A percentile compares a stretch with the other conserved stretches of the same genome.
Conservation (phyloP, 2,797 vertebrate species). For the Glossophaga mutica region DNA sequence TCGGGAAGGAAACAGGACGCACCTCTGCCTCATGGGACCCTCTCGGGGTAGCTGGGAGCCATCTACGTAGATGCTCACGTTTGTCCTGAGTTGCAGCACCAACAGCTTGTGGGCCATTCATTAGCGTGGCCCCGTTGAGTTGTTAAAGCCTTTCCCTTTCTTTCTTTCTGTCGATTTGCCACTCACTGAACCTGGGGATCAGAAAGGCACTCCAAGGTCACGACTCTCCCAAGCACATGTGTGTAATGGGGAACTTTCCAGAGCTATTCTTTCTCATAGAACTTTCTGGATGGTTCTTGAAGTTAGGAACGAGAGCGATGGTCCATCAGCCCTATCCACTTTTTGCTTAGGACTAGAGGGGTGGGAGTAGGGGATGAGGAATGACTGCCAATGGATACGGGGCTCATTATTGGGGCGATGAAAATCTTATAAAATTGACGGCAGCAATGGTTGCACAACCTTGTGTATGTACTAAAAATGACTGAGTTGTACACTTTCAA, state of each 20-base stretch:
- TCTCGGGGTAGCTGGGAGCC: neutral
- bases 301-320: neutral
- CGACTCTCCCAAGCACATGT: slow-evolving; percentile 34
- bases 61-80: slow-evolving; percentile 2
- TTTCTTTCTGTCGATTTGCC: slow-evolving; percentile 45
- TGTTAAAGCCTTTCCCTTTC: slow-evolving; percentile 60
- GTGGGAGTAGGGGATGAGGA: neutral
- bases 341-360: neutral
- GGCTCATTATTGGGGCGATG: neutral
- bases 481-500: neutral
- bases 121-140: slow-evolving; percentile 20
- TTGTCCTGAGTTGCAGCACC: slow-evolving; percentile 55
- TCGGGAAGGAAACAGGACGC: slow-evolving; percentile 30
- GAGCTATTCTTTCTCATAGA: slow-evolving; percentile 11
- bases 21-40: neutral
- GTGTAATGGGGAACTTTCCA: neutral
- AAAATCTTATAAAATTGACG: neutral
- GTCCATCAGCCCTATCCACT: neutral
- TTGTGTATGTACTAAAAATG: neutral
- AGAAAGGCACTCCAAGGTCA: neutral
- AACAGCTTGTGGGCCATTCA: slow-evolving; percentile 30
- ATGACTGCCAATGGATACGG: no score
- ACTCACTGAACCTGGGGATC: neutral
- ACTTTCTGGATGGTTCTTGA: slow-evolving; percentile 42
- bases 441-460: neutral